These are phyloP conservation scores for Tyto alba DNA, from an alignment of 2,113 vertebrate genomes.

Conservation along the genomic window DNA sequence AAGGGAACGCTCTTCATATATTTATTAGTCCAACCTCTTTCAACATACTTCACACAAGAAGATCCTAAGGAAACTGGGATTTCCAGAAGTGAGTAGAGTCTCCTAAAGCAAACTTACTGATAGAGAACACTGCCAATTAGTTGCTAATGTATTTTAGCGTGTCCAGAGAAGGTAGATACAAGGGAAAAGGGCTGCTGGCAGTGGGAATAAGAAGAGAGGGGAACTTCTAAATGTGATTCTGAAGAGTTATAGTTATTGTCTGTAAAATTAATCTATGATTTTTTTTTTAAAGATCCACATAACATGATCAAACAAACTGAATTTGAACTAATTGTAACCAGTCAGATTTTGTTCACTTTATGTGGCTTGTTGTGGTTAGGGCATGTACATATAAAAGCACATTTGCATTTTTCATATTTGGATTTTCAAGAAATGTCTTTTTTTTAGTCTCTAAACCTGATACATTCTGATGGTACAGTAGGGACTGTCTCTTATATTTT, in stretches of 20 bases:
- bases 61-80: neutral
- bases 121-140: neutral
- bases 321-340: neutral
- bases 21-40: neutral
- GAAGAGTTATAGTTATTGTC: neutral
- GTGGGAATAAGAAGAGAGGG: neutral
- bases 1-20: neutral
- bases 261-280: neutral
- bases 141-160: neutral
- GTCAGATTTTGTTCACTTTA: neutral
- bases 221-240: neutral
- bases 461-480: neutral
- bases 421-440: constrained; percentile 16
- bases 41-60: neutral
- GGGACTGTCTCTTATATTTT: neutral
- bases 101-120: neutral
- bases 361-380: neutral
- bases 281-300: neutral
- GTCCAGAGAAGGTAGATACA: neutral
- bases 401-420: neutral
- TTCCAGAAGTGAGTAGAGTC: neutral
- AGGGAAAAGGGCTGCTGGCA: neutral
- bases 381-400: rapidly evolving
- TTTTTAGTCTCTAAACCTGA: neutral
- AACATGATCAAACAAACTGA: neutral